Conservation (phyloP, 2,113 vertebrate species). For the Hemibagrus wyckioides region DNA sequence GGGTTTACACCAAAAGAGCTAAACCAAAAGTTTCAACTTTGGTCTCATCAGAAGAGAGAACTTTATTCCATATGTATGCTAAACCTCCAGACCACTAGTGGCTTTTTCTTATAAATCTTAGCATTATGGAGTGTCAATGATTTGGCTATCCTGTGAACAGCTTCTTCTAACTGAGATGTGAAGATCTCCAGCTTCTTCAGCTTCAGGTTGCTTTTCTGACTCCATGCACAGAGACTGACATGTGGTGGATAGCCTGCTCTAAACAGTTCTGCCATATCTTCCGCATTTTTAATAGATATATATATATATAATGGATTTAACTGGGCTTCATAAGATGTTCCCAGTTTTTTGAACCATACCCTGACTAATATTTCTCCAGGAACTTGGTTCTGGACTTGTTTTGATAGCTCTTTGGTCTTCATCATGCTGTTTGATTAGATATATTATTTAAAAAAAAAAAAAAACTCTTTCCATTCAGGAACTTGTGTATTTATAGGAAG, state of each 20-base stretch:
- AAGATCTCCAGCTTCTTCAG: not conserved
- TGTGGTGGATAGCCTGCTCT: not conserved
- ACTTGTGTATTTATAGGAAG: not conserved
- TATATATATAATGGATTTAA: not conserved
- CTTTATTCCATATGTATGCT: not conserved
- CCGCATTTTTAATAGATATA: too few species aligned
- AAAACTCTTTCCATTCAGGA: not conserved
- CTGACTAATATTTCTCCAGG: not conserved
- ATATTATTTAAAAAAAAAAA: not conserved
- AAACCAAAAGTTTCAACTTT: not conserved
- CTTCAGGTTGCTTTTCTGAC: not conserved
- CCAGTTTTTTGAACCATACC: not conserved
- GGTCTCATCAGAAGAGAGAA: not conserved
- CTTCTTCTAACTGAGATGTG: not conserved
- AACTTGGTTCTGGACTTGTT: not conserved
- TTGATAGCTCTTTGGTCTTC: not conserved
- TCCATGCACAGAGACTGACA: not conserved
- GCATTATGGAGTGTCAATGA: not conserved
- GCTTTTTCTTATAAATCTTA: not conserved
- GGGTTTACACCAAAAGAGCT: not conserved
- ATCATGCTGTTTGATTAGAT: not conserved
- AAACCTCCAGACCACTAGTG: not conserved
- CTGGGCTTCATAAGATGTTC: not conserved
- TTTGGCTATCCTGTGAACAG: not conserved
- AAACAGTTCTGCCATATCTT: not conserved